Evolutionary conservation across 2,797 vertebrate genomes (phyloP).

Genomic region (Urophycis tenuis): DNA sequence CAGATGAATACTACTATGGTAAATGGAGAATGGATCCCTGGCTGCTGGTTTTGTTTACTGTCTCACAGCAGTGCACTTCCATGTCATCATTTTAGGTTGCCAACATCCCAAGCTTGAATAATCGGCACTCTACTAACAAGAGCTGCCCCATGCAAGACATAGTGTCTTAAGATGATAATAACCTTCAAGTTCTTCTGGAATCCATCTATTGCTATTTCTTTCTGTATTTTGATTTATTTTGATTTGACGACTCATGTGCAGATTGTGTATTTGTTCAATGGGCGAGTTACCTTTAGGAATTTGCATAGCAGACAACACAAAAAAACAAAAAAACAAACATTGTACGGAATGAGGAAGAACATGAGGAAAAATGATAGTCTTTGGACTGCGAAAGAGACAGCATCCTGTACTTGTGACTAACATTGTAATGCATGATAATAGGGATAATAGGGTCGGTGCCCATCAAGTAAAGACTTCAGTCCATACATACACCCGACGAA

Average conservation of each 20-base stretch:
- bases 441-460: not conserved
- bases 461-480: not conserved
- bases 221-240: not conserved
- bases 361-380: not conserved
- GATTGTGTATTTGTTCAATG: not conserved
- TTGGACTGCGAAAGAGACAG: not conserved
- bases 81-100: not conserved
- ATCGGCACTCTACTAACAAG: no score
- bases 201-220: not conserved
- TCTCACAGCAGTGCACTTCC: not conserved
- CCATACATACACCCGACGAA: no score
- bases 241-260: not conserved
- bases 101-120: slow-evolving; percentile 1
- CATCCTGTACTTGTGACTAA: not conserved
- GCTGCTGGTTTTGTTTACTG: not conserved
- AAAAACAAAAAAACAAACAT: not conserved
- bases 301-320: not conserved
- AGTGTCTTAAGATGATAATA: not conserved
- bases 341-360: not conserved
- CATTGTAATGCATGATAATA: not conserved
- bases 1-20: not conserved
- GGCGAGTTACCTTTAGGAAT: not conserved
- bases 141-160: not conserved
- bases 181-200: not conserved
- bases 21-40: not conserved